Evolutionary conservation across 2,113 vertebrate genomes (phyloP).

Genomic region (Pangasianodon hypophthalmus): DNA sequence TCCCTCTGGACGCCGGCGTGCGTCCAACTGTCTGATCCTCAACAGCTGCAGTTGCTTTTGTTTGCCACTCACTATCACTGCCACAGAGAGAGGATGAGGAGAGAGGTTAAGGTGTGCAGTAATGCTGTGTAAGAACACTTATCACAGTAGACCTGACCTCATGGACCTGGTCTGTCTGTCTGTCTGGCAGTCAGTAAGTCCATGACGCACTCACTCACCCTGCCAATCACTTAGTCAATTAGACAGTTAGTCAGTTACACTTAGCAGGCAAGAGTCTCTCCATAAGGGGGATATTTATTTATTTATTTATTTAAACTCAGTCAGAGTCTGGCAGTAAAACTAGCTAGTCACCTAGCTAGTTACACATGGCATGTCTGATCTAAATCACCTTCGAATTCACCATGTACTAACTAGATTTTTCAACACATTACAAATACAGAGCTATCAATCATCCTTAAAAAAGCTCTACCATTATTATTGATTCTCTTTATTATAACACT

Average conservation of each 20-base stretch:
- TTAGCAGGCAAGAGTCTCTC: neutral
- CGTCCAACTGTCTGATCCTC: constrained; percentile 70
- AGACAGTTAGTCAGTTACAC: neutral
- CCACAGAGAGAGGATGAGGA: neutral
- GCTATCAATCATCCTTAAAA: neutral
- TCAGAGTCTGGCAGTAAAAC: neutral
- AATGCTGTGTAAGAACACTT: constrained; percentile 12
- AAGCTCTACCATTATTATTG: neutral
- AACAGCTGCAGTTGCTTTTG: constrained; percentile 73
- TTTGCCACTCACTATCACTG: constrained; percentile 66
- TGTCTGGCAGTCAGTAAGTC: neutral
- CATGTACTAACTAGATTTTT: neutral
- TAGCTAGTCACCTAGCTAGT: neutral
- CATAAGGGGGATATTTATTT: neutral
- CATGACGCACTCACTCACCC: neutral
- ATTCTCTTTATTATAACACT: neutral
- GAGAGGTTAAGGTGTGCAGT: neutral
- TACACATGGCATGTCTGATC: neutral
- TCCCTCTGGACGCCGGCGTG: constrained; percentile 63
- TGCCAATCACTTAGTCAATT: neutral
- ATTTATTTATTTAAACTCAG: neutral
- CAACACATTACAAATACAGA: neutral
- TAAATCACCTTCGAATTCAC: neutral
- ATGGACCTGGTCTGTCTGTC: neutral
- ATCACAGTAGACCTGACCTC: neutral